Percentiles rank a stretch among this genome's conserved stretches.
These are phyloP conservation scores for Apoda limacodes DNA, from an alignment of 2,888 invertebrate species.

Conservation along the genomic window DNA sequence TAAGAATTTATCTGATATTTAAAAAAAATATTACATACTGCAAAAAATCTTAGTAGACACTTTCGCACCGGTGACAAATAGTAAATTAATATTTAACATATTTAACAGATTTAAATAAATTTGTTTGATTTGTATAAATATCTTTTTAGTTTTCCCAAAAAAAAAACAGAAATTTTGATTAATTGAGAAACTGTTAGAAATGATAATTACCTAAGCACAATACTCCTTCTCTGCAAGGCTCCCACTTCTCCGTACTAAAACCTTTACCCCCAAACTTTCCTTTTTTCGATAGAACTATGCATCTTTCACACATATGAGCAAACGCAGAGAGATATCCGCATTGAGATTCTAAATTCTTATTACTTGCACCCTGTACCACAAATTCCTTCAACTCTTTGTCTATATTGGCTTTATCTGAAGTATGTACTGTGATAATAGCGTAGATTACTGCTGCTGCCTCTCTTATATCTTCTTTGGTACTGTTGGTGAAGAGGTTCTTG, in stretches of 20 bases:
- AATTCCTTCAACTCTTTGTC: slow-evolving; percentile 67
- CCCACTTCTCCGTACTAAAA: slow-evolving; percentile 62
- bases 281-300: slow-evolving; percentile 61
- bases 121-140: not conserved
- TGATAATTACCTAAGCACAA: slow-evolving; percentile 67
- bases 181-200: not conserved
- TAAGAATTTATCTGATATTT: too few relatives aligned
- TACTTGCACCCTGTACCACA: slow-evolving; percentile 55
- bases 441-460: slow-evolving; percentile 80
- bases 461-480: slow-evolving; percentile 81
- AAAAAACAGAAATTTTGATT: not conserved
- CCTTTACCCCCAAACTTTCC: slow-evolving; percentile 55
- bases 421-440: slow-evolving; percentile 76
- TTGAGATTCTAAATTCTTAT: slow-evolving; percentile 77
- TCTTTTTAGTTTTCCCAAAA: not conserved
- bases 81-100: too few relatives aligned
- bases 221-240: slow-evolving; percentile 69
- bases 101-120: not conserved
- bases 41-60: too few relatives aligned
- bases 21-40: too few relatives aligned
- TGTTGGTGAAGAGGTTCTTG: slow-evolving; percentile 72
- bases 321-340: slow-evolving; percentile 83
- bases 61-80: too few relatives aligned
- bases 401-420: slow-evolving; percentile 59
- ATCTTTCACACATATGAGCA: slow-evolving; percentile 77